These are phyloP conservation scores for Brachyhypopomus gauderio DNA, from an alignment of 2,113 vertebrate species.

Conservation along the genomic window DNA sequence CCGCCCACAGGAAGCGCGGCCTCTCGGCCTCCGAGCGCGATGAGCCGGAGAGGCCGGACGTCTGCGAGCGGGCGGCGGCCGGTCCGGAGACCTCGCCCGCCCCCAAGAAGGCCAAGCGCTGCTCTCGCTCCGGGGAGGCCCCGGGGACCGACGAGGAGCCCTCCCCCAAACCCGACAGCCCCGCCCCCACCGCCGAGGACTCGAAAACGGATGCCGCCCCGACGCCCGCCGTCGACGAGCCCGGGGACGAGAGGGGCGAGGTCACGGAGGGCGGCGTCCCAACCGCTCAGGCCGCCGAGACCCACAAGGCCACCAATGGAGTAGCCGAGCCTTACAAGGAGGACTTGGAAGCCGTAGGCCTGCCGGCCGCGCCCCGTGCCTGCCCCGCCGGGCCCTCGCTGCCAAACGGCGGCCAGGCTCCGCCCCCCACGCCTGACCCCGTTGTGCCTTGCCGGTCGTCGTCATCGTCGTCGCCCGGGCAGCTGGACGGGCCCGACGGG, in stretches of 20 bases:
- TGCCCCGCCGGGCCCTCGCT: constrained; percentile 77
- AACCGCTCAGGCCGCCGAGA: constrained; percentile 69
- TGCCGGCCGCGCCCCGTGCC: constrained; percentile 78
- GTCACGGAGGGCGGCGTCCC: constrained; percentile 74
- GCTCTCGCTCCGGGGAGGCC: constrained; percentile 84
- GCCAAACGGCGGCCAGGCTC: constrained; percentile 83
- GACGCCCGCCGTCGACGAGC: constrained; percentile 82
- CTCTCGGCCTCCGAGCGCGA: constrained; percentile 88
- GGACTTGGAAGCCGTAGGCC: constrained; percentile 70
- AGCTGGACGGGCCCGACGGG: constrained; percentile 67
- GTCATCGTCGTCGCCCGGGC: constrained; percentile 78
- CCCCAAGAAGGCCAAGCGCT: constrained; percentile 89
- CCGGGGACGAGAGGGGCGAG: constrained; percentile 78
- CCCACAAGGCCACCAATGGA: constrained; percentile 87
- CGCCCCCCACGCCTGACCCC: constrained; percentile 81
- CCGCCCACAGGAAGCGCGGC: constrained; percentile 86
- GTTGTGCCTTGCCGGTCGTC: constrained; percentile 95
- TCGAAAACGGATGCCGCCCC: constrained; percentile 78
- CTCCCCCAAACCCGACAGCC: constrained; percentile 68
- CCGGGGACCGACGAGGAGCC: constrained; percentile 85
- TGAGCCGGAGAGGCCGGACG: constrained; percentile 82
- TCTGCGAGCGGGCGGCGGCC: constrained; percentile 79
- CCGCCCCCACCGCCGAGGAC: constrained; percentile 77
- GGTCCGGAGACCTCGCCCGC: constrained; percentile 79
- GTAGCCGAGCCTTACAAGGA: constrained; percentile 80